A percentile compares a stretch with the other conserved stretches of the same genome.
These are phyloP conservation scores for Silurus meridionalis DNA, from an alignment of 2,113 vertebrate genomes.

Conservation along the genomic window DNA sequence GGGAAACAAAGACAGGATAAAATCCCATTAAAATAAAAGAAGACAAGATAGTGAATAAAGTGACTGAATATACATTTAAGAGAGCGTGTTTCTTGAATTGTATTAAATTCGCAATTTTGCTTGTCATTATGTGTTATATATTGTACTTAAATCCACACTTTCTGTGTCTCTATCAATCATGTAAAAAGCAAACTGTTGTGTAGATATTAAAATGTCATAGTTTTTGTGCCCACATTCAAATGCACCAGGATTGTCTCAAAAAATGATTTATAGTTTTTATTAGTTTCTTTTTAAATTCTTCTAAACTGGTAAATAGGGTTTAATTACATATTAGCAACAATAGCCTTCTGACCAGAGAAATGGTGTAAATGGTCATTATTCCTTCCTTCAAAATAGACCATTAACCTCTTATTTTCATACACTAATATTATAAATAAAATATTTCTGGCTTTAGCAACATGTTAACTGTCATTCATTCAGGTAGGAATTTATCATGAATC, in stretches of 20 bases:
- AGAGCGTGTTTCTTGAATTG: neutral
- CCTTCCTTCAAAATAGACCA: neutral
- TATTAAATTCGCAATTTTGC: neutral
- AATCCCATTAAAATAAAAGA: neutral
- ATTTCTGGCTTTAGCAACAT: neutral
- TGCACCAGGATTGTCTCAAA: neutral
- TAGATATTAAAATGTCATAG: neutral
- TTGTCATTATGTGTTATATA: neutral
- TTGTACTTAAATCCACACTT: neutral
- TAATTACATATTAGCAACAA: neutral
- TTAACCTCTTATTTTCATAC: neutral
- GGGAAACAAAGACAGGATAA: slow-evolving; percentile 34
- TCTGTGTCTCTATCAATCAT: neutral
- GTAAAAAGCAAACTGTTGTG: neutral
- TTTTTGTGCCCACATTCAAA: neutral
- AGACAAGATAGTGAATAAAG: neutral
- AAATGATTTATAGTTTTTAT: neutral
- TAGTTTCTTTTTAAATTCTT: neutral
- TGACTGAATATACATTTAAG: neutral
- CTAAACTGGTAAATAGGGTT: neutral
- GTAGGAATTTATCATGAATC: neutral
- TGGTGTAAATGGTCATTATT: neutral
- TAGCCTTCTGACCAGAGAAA: neutral
- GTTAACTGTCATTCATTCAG: neutral
- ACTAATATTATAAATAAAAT: neutral